Base-by-base conservation (phyloP, 2,888 invertebrate species). In the Agrilus cyanescens region DNA sequence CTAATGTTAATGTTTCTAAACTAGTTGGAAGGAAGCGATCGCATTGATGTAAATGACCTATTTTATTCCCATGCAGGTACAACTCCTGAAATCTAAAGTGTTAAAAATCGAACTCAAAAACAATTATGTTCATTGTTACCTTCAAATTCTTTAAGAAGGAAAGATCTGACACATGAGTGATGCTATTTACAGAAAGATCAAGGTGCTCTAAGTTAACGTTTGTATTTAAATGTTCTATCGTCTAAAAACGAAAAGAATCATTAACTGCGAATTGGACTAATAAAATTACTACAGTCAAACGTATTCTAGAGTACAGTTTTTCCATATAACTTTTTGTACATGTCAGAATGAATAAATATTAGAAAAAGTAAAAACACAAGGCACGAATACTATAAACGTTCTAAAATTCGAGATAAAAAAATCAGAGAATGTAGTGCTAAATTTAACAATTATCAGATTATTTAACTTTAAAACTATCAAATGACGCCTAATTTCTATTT, bases 131-230 rank as follows among this genome's bases (percentile, higher is more conserved):
- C 15, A 20, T 51, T 56, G 63, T 68, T 71, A 89, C 90, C 80
- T 89, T 89, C 40, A 94, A 74, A 60, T 73, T 77, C 58, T 81
- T 81, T 55, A 94, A 69, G 65, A 80, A 82, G 15, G 88, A 86
- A 50, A 94, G 76, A 69, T 93, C 91, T 51, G 85, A 80, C 47
- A 94, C 75, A 57, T 81, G 80, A 41, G 84, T 78, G 57, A 94
- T 89, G 61, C 80, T 82, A 64, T 94, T 94, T 63, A 89, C 88
- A 4, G 91, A 89, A 52, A 94, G 67, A 70, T 94, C 93, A 53
- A 94, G 67, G 62, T 82, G 78, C 61, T 88, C 86, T 62, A 94
- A 67, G 59, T 83, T 81, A 36, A 77, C 71, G 62, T 88, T 91
- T 53, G 82, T 78, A 58, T 85, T 83, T 50, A 94, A 71, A 67